Percentiles rank a stretch among this genome's conserved stretches.
Evolutionary conservation across 2,888 invertebrate species (phyloP).

Genomic region (Pristionchus arcanus): DNA sequence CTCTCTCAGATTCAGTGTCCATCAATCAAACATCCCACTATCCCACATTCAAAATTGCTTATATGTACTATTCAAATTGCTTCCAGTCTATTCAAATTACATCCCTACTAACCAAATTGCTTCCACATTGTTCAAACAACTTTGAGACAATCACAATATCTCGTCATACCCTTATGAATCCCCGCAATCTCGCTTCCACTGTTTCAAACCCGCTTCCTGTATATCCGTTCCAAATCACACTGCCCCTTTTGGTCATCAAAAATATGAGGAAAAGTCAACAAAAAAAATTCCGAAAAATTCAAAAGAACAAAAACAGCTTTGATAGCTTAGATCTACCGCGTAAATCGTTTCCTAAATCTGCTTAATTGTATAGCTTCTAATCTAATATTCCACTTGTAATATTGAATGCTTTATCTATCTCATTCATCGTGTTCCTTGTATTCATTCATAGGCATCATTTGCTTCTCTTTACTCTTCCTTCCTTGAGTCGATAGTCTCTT

Average conservation of each 20-base stretch:
- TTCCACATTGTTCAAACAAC: background rate
- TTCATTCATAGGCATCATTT: constrained; percentile 40
- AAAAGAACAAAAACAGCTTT: constrained; percentile 28
- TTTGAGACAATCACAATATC: background rate
- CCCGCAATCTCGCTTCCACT: constrained; percentile 4
- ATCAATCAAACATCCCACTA: constrained; percentile 42
- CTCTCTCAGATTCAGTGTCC: constrained; percentile 50
- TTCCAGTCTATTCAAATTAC: background rate
- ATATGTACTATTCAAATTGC: background rate
- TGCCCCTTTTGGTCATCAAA: constrained; percentile 9
- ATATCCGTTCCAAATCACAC: background rate
- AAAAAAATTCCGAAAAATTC: background rate
- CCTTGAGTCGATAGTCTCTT: constrained; percentile 3
- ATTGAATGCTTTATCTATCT: background rate
- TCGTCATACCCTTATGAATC: background rate
- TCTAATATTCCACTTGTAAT: constrained; percentile 7
- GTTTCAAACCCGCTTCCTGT: background rate
- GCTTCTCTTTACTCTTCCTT: background rate
- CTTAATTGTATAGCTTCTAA: constrained; percentile 43
- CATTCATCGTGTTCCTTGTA: background rate
- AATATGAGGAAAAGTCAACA: background rate
- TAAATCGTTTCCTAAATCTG: background rate
- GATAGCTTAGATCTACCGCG: constrained; percentile 7
- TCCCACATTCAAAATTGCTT: constrained; percentile 9
- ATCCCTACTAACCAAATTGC: background rate